Base-by-base conservation (phyloP, 2,113 vertebrate species). In the Coregonus clupeaformis region DNA sequence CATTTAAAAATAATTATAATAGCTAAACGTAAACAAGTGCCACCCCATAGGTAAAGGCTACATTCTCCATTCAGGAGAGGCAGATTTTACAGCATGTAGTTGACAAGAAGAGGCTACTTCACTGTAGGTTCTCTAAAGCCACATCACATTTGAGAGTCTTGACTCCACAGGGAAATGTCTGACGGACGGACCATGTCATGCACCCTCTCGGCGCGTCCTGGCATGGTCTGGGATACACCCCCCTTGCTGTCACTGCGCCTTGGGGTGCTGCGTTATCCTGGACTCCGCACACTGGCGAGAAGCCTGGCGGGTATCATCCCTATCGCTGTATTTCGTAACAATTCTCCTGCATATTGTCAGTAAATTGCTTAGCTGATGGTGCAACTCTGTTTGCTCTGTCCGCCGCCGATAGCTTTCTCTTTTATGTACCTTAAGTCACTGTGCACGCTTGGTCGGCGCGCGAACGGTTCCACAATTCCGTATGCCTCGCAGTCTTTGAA, bases 401-500 rank as follows among this genome's bases (percentile, higher is more conserved):
- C 77, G 0, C 94, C 92, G 0, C 94, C 94, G 13, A 94, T 86
- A 9, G 96, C 93, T 76, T 99, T 99, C 87, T 96, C 96, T 1
- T 96, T 94, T 70, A 99, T 97, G 87, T 98, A 99, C 96, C 96
- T 94, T 83, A 99, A 93, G 94, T 99, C 98, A 49, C 97, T 99
- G 92, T 99, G 97, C 80, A 98, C 96, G 70, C 97, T 99, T 11
- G 97, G 97, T 29, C 97, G 86, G 63, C 96, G 94, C 55, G 98
- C 98, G 2, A 96, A 98, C 45, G 97, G 96, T 1, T 95, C 96
- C 84, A 99, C 93, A 42, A 99, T 91, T 68, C 97, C 97, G 0
- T 96, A 97, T 1, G 97, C 97, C 59, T 96, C 95, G 1, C 93
- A 92, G 0, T 96, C 97, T 12, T 96, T 96, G 73, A 95, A 90